Evolutionary conservation across 2,113 vertebrate species (phyloP).

Genomic region (Sclerurus mexicanus): DNA sequence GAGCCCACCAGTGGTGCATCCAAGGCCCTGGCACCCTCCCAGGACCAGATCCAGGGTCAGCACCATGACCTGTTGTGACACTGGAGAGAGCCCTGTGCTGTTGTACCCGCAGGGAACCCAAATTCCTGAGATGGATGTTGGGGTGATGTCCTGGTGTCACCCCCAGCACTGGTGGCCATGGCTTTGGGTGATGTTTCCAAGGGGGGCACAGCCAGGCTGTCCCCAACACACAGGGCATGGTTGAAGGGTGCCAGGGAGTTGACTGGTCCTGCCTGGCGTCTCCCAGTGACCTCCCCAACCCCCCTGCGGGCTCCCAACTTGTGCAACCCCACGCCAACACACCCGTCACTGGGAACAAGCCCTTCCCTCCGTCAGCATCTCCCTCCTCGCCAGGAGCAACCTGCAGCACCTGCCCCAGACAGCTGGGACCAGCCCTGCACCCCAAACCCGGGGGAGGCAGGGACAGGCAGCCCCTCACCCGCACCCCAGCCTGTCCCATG

Average conservation of each 20-base stretch:
- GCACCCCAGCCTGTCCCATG: not conserved
- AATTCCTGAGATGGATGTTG: not conserved
- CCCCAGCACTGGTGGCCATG: not conserved
- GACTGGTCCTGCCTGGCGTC: not conserved
- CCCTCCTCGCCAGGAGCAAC: rapidly evolving
- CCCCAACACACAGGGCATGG: not conserved
- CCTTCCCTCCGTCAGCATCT: not conserved
- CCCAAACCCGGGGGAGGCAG: rapidly evolving
- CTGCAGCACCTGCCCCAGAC: not conserved
- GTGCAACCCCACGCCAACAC: slow-evolving; percentile 17
- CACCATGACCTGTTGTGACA: rapidly evolving
- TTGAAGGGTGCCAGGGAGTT: not conserved
- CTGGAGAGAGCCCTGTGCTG: not conserved
- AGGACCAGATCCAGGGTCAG: not conserved
- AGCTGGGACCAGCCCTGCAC: not conserved
- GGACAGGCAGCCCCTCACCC: not conserved
- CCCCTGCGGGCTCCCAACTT: not conserved
- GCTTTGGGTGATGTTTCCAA: not conserved
- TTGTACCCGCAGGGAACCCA: not conserved
- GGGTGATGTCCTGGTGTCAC: not conserved
- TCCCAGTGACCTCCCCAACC: not conserved
- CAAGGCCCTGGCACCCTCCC: not conserved
- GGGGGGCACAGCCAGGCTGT: not conserved
- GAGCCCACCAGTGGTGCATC: not conserved
- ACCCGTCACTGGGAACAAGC: not conserved